Conservation (phyloP, 2,888 invertebrate species). For the Imbricaverruca yamaguchii region DNA sequence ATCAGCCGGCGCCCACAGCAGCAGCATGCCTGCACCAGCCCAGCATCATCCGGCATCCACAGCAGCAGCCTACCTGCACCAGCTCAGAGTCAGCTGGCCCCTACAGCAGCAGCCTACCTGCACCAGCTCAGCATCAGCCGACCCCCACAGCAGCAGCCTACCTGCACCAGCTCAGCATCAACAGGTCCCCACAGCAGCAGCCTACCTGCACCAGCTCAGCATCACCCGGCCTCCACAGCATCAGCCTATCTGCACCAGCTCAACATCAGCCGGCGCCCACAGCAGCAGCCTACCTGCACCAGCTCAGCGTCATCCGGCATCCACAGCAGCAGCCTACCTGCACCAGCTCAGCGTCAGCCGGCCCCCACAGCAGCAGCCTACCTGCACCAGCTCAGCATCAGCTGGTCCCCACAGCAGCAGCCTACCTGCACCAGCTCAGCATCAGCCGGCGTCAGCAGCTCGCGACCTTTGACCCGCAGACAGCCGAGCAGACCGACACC, state of each 20-base stretch:
- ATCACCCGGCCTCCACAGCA: background rate
- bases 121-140: background rate
- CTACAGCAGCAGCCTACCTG: constrained; percentile 24
- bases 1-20: background rate
- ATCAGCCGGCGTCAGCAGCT: background rate
- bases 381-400: background rate
- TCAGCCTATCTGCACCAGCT: constrained; percentile 1
- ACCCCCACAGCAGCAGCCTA: too few relatives aligned
- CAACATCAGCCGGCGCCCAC: background rate
- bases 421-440: background rate
- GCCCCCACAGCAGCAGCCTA: constrained; percentile 25
- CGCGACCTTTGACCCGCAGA: constrained; percentile 30
- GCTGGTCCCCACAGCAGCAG: constrained; percentile 22
- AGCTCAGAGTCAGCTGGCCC: constrained; percentile 9
- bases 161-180: too few relatives aligned
- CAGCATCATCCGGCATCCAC: background rate
- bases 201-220: too few relatives aligned
- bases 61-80: constrained; percentile 1
- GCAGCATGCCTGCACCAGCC: background rate
- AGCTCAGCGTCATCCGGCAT: background rate
- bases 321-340: background rate
- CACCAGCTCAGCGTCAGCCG: constrained; percentile 10
- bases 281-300: background rate
- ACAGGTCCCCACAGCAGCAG: too few relatives aligned
- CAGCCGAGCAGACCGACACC: constrained; percentile 36